A percentile compares a stretch with the other conserved stretches of the same genome.
Conservation (phyloP, 2,113 vertebrate species). For the Orientallactaga bullata region DNA sequence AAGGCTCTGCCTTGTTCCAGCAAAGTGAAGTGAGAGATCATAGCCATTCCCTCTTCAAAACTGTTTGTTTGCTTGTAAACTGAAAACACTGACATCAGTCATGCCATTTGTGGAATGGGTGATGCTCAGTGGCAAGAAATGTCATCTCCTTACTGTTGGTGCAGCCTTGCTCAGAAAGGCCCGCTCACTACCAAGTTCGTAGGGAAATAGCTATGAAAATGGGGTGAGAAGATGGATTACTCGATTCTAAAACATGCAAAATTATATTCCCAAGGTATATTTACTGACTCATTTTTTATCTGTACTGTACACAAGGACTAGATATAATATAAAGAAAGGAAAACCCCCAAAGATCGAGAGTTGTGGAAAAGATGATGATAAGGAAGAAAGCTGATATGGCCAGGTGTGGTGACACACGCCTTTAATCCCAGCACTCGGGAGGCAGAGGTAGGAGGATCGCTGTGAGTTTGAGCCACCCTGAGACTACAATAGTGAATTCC, state of each 20-base stretch:
- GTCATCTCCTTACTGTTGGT: fast-evolving
- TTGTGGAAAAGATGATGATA: neutral
- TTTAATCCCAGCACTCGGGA: no score
- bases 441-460: no score
- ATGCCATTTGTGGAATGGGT: no score
- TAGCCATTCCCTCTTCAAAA: neutral
- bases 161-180: neutral
- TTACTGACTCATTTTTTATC: neutral
- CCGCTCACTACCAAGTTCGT: neutral
- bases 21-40: neutral
- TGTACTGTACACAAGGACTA: neutral
- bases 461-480: no score
- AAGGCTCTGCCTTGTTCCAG: neutral
- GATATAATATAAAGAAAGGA: neutral
- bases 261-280: neutral
- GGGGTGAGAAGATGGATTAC: neutral
- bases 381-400: neutral
- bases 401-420: no score
- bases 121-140: neutral
- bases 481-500: no score
- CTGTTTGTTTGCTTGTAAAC: no score
- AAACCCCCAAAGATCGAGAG: neutral
- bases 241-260: neutral
- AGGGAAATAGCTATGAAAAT: neutral
- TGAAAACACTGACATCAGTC: neutral